phyloP scores from a whole-genome alignment of 2,113 vertebrate species.

The Lucifuga dentata region DNA sequence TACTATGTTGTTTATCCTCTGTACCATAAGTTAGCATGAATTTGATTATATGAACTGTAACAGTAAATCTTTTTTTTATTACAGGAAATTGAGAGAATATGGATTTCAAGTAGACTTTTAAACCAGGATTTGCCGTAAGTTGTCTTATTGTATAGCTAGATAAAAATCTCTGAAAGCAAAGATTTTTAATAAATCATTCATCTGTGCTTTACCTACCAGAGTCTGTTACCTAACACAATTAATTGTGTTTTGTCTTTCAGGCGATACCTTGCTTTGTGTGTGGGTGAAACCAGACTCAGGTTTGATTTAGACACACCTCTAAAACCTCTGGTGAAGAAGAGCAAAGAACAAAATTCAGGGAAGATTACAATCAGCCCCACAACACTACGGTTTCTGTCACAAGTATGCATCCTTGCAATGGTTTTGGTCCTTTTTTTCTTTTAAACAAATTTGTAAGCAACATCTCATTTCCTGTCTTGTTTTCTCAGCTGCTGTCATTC shows the following conservation, averaged over 20 bases:
- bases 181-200: too few species aligned
- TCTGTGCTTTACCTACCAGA: too few species aligned
- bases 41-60: not conserved
- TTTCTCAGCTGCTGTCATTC: constrained; percentile 88
- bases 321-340: constrained; percentile 43
- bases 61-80: constrained; percentile 21
- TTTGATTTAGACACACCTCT: constrained; percentile 87
- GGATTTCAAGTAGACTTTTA: constrained; percentile 95
- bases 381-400: constrained; percentile 87
- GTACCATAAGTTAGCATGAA: not conserved
- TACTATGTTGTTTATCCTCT: not conserved
- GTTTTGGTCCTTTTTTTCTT: not conserved
- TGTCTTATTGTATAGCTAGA: constrained; percentile 3
- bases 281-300: constrained; percentile 91
- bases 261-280: constrained; percentile 91
- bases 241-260: constrained; percentile 70
- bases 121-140: constrained; percentile 95
- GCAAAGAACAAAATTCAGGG: constrained; percentile 60
- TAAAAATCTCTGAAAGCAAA: too few species aligned
- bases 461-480: constrained; percentile 22
- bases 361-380: constrained; percentile 84
- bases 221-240: not conserved
- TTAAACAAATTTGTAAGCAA: not conserved
- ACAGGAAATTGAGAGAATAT: constrained; percentile 95
- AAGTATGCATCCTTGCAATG: constrained; percentile 79